phyloP scores from a whole-genome alignment of 35 echinoderm and acorn worm genomes.

The Patiria miniata region DNA sequence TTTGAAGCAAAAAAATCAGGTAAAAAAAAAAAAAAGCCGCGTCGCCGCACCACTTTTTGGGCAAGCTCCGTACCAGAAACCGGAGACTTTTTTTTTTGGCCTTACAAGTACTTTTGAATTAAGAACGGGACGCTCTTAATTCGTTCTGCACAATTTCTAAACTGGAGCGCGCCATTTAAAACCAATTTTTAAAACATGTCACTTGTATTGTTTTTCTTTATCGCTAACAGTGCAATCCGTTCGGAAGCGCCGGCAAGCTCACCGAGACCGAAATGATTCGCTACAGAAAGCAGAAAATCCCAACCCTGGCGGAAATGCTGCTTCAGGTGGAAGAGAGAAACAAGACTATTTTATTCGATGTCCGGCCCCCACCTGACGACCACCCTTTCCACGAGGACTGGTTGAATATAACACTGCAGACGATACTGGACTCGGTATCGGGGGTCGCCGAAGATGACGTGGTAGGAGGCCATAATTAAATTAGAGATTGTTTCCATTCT shows the following conservation, averaged over 20 bases:
- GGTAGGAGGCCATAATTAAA: slow-evolving; percentile 29
- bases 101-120: too few relatives aligned
- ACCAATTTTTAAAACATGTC: too few relatives aligned
- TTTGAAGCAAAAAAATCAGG: too few relatives aligned
- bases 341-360: slow-evolving; percentile 53
- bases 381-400: slow-evolving; percentile 47
- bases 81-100: too few relatives aligned
- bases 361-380: slow-evolving; percentile 49
- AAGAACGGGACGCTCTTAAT: too few relatives aligned
- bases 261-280: slow-evolving; percentile 36
- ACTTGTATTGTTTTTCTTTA: too few relatives aligned
- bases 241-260: slow-evolving; percentile 24
- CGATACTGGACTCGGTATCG: slow-evolving; percentile 35
- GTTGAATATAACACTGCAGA: slow-evolving; percentile 63
- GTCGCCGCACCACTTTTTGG: too few relatives aligned
- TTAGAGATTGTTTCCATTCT: too few relatives aligned
- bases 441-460: slow-evolving; percentile 50
- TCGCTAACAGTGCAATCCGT: slow-evolving; percentile 32
- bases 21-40: too few relatives aligned
- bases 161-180: too few relatives aligned
- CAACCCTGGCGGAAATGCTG: slow-evolving; percentile 43
- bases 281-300: slow-evolving; percentile 52
- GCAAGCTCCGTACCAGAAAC: too few relatives aligned
- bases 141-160: too few relatives aligned
- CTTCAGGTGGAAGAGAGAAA: slow-evolving; percentile 20